phyloP scores from a whole-genome alignment of 1,140 invertebrate species.

The Paralvinella palmiformis region DNA sequence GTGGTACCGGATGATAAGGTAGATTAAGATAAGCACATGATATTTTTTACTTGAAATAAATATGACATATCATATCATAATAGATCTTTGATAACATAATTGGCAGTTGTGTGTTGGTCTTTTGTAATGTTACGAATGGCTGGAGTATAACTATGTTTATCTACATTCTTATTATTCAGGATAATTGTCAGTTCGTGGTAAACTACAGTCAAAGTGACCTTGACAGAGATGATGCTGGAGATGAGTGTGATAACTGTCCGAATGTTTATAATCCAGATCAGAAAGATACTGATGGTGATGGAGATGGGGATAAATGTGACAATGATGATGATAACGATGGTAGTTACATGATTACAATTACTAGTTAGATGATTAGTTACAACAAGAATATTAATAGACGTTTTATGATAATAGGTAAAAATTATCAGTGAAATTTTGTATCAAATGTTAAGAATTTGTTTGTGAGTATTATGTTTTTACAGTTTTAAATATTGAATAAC shows the following conservation, averaged over 20 bases:
- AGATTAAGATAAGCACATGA: slow-evolving; percentile 25
- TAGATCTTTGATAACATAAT: too few relatives aligned
- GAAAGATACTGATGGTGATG: slow-evolving; percentile 14
- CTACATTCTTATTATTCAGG: slow-evolving; percentile 19
- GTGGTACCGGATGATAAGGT: slow-evolving; percentile 62
- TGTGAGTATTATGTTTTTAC: too few relatives aligned
- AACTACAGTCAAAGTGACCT: slow-evolving; percentile 24
- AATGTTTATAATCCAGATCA: slow-evolving; percentile 7
- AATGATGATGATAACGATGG: slow-evolving; percentile 12
- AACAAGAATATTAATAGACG: too few relatives aligned
- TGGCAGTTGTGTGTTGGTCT: too few relatives aligned
- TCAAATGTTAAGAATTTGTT: too few relatives aligned
- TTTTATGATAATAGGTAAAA: too few relatives aligned
- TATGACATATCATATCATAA: too few relatives aligned
- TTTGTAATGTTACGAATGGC: background rate
- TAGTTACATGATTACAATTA: background rate
- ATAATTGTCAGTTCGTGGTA: slow-evolving; percentile 28
- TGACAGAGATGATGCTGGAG: slow-evolving; percentile 26
- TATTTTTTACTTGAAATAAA: background rate
- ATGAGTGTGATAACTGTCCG: slow-evolving; percentile 30
- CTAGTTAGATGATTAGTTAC: too few relatives aligned
- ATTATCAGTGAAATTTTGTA: too few relatives aligned
- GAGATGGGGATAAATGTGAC: slow-evolving; percentile 18
- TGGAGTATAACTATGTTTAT: too few relatives aligned
- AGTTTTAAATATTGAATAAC: too few relatives aligned